phyloP scores from a whole-genome alignment of 2,797 vertebrate species.

The Propithecus perrieri region DNA sequence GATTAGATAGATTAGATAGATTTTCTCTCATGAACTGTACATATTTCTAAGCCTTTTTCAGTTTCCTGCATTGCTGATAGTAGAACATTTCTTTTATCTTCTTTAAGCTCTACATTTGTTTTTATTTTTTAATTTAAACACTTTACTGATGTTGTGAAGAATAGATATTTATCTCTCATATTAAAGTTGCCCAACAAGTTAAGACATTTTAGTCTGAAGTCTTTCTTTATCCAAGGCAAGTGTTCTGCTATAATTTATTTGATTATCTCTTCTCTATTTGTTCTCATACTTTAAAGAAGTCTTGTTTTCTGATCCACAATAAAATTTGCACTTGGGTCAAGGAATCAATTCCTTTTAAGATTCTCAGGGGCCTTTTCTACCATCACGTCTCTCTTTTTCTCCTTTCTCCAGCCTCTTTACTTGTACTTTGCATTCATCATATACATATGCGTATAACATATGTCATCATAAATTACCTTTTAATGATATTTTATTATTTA shows the following conservation, averaged over 20 bases:
- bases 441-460: not conserved
- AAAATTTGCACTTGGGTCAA: not conserved
- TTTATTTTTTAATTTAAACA: not conserved
- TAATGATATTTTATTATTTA: not conserved
- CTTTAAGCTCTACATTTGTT: not conserved
- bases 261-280: not conserved
- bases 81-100: not conserved
- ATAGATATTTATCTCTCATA: not conserved
- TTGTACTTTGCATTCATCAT: not conserved
- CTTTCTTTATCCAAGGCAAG: not conserved
- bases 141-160: not conserved
- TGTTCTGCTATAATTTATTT: not conserved
- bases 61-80: not conserved
- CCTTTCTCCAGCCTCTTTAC: not conserved
- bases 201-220: not conserved
- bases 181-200: not conserved
- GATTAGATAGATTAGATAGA: not conserved
- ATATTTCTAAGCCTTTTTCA: not conserved
- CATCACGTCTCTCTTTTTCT: not conserved
- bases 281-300: not conserved
- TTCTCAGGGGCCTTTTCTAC: not conserved
- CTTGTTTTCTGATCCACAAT: not conserved
- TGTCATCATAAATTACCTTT: not conserved
- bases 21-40: not conserved
- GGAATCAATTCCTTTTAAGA: not conserved